These are phyloP conservation scores for Pelobates cultripes DNA, from an alignment of 2,797 vertebrate species.

Conservation along the genomic window DNA sequence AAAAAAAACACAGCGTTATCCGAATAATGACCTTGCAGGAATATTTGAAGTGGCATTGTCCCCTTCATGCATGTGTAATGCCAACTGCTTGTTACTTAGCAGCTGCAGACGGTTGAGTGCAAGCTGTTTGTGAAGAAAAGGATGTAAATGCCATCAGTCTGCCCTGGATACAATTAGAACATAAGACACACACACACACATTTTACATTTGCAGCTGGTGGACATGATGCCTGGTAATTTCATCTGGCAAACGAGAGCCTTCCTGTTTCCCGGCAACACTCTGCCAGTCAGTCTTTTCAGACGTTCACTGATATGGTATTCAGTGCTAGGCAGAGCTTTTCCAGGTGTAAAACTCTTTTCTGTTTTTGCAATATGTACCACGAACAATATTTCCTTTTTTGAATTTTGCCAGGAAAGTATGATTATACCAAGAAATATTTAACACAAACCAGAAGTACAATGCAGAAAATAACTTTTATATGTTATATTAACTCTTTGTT, in stretches of 20 bases:
- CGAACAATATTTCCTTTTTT: conserved; percentile 6
- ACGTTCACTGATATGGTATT: conserved; percentile 16
- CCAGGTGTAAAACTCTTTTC: conserved; percentile 31
- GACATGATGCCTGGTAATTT: conserved; percentile 21
- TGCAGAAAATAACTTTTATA: neutral
- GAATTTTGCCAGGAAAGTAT: conserved; percentile 40
- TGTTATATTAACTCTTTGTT: too few species aligned
- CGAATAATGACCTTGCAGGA: neutral
- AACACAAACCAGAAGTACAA: neutral
- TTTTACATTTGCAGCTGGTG: conserved; percentile 47
- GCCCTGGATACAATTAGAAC: conserved; percentile 28
- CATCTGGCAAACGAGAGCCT: conserved; percentile 14
- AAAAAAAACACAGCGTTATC: neutral
- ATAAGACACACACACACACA: conserved; percentile 28
- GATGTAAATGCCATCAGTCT: conserved; percentile 45
- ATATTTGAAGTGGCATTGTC: conserved; percentile 5
- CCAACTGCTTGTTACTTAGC: conserved; percentile 17
- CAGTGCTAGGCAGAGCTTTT: conserved; percentile 29
- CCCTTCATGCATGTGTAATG: conserved; percentile 7
- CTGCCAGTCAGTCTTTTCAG: conserved; percentile 15
- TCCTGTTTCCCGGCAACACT: conserved; percentile 8
- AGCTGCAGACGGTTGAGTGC: conserved; percentile 40
- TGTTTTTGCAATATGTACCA: conserved; percentile 7
- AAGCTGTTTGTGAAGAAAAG: conserved; percentile 19
- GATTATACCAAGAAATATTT: conserved; percentile 5